Conservation (phyloP, 2,113 vertebrate genomes). For the Hydrolagus affinis region DNA sequence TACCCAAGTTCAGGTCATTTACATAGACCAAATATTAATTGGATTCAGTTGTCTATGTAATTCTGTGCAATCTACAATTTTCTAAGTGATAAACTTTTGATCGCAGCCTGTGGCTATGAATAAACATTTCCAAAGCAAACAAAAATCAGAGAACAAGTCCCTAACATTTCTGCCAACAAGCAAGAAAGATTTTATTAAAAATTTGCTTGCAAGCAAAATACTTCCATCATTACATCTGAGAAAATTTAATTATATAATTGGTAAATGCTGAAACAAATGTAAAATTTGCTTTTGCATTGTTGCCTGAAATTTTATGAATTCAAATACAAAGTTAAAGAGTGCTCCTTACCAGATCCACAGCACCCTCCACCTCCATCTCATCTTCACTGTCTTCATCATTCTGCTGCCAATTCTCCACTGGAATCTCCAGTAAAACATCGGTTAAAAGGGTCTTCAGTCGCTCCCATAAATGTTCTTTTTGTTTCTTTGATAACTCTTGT, state of each 20-base stretch:
- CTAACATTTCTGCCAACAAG: not conserved
- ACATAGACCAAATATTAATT: too few relatives aligned
- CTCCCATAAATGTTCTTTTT: slow-evolving; percentile 71
- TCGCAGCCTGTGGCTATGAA: too few relatives aligned
- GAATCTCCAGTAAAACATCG: slow-evolving; percentile 57
- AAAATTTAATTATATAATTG: not conserved
- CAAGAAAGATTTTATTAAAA: too few relatives aligned
- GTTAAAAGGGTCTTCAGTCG: slow-evolving; percentile 57
- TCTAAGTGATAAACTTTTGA: too few relatives aligned
- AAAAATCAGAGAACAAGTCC: not conserved
- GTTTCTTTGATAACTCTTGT: slow-evolving; percentile 72
- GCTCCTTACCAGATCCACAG: slow-evolving; percentile 55
- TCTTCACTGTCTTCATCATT: slow-evolving; percentile 39
- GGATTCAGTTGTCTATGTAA: too few relatives aligned
- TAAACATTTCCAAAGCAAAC: too few relatives aligned
- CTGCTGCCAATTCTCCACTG: slow-evolving; percentile 64
- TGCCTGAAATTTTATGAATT: not conserved
- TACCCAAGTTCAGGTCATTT: too few relatives aligned
- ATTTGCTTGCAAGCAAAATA: too few relatives aligned
- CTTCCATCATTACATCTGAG: too few relatives aligned
- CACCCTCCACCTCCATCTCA: slow-evolving; percentile 56
- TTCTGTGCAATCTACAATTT: too few relatives aligned
- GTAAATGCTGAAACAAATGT: not conserved
- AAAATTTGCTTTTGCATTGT: not conserved
- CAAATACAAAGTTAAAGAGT: not conserved